Conservation (phyloP, 2,113 vertebrate species). For the Trematomus loennbergii region DNA sequence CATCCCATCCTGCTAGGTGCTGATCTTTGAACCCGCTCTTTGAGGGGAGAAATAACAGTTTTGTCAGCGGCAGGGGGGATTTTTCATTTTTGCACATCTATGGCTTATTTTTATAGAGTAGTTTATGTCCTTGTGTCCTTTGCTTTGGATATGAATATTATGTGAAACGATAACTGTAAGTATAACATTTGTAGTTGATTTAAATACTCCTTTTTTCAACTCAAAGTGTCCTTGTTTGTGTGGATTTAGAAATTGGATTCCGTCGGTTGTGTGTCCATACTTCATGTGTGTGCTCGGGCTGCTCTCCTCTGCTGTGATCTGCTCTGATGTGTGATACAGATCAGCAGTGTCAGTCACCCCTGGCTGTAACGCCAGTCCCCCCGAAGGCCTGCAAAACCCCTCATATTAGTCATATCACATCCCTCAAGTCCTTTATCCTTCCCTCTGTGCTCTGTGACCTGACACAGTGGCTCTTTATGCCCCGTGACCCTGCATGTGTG, state of each 20-base stretch:
- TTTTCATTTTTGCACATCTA: slow-evolving; percentile 42
- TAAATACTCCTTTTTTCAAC: not conserved
- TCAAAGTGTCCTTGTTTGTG: slow-evolving; percentile 5
- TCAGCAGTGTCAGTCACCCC: slow-evolving; percentile 83
- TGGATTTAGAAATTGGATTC: slow-evolving; percentile 26
- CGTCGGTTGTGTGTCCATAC: slow-evolving; percentile 42
- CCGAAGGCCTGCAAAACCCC: slow-evolving; percentile 74
- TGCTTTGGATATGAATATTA: not conserved
- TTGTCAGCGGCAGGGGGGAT: slow-evolving; percentile 43
- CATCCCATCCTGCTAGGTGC: slow-evolving; percentile 74
- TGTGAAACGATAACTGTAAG: slow-evolving; percentile 4
- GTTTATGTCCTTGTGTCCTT: slow-evolving; percentile 23
- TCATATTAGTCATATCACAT: slow-evolving; percentile 84
- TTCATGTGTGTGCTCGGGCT: slow-evolving; percentile 55
- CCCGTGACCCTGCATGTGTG: slow-evolving; percentile 69
- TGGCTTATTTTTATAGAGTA: slow-evolving; percentile 33
- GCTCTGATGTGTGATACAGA: slow-evolving; percentile 82
- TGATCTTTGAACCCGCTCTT: slow-evolving; percentile 85
- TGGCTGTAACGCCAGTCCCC: slow-evolving; percentile 73
- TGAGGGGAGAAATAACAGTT: slow-evolving; percentile 77
- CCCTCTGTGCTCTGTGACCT: slow-evolving; percentile 79
- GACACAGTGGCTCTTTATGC: slow-evolving; percentile 81
- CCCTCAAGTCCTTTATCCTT: slow-evolving; percentile 80
- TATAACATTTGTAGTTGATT: not conserved
- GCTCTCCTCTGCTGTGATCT: slow-evolving; percentile 70